Conservation (phyloP, 2,888 invertebrate genomes). For the Apamea crenata region DNA sequence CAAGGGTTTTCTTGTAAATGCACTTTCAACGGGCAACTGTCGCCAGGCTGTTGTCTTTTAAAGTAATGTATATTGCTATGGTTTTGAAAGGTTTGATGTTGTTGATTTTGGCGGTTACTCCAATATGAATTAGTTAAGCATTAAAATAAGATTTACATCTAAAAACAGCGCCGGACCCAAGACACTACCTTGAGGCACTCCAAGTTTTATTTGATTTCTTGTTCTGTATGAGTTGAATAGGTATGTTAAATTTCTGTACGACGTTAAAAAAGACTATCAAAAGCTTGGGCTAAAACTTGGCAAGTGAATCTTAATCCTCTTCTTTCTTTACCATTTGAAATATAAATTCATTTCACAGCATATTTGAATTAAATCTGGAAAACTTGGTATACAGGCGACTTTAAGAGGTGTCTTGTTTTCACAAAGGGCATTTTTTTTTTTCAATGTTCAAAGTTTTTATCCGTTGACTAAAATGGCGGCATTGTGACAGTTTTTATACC, state of each 20-base stretch:
- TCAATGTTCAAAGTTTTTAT: neutral
- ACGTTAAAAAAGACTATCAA: neutral
- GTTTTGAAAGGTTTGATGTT: conserved; percentile 6
- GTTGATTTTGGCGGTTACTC: neutral
- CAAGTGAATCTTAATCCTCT: neutral
- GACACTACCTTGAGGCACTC: neutral
- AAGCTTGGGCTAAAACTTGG: neutral
- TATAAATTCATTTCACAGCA: neutral
- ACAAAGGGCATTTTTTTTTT: neutral
- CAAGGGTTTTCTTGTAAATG: conserved; percentile 25
- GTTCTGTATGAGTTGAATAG: neutral
- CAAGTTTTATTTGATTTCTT: neutral
- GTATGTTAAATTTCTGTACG: neutral
- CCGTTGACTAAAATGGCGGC: neutral
- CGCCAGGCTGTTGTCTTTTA: conserved; percentile 60
- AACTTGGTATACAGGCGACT: neutral
- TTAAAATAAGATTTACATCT: neutral
- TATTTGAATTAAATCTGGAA: neutral
- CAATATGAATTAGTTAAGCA: conserved; percentile 1
- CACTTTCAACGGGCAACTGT: conserved; percentile 58
- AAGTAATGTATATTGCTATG: conserved; percentile 31
- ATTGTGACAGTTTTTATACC: neutral
- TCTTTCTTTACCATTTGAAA: neutral
- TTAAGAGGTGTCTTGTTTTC: neutral
- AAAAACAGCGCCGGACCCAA: neutral